Base-by-base conservation (phyloP, 1,140 invertebrate species). In the Phymorhynchus buccinoides region DNA sequence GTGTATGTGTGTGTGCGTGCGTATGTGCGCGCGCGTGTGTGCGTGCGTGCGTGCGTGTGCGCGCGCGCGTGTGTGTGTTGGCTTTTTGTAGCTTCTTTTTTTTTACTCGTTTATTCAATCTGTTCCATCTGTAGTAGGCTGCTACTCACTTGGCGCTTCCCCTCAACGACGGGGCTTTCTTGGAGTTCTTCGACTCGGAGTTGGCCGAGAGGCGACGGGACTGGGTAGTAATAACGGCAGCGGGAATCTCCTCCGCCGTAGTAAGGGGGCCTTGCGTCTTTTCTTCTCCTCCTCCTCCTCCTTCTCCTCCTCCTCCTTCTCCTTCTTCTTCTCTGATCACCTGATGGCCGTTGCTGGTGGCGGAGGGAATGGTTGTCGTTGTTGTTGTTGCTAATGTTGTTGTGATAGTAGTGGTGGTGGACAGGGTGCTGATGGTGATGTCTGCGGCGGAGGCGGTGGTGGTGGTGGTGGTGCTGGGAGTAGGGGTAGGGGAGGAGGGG, bases 121-220 rank as follows among this genome's bases (percentile, higher is more conserved):
- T 48, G 6, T n/a, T n/a, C n/a, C n/a, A n/a, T n/a, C n/a, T n/a
- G n/a, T n/a, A n/a, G n/a, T n/a, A n/a, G n/a, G n/a, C n/a, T n/a
- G n/a, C 30, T 42, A 42, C 75, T 41, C 41, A 78, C 75, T 78
- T 78, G 75, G 75, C 75, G 42, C 75, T 78, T 9, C 75, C 75
- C 42, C 39, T 39, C 16, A 7, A 78, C 39, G 75, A 78, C 3
- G 75, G 75, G 22, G 75, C 42, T 30, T 78, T 78, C 39, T 44
- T 78, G 37, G 39, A 16, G 18, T 7, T 35, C 62, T n/a, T 6
- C 30, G 30, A 9, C 1, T 71, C 68, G 30, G 68, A 37, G 27
- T 32, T 42, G 75, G 41, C 35, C 3, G 75, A n/a, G 4, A 12
- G 37, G 37, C 12, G 75, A 37, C 27, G 75, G 75, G 27, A 22